A percentile compares a stretch with the other conserved stretches of the same genome.
phyloP scores from a whole-genome alignment of 2,113 vertebrate species.

The Petroica traversi region DNA sequence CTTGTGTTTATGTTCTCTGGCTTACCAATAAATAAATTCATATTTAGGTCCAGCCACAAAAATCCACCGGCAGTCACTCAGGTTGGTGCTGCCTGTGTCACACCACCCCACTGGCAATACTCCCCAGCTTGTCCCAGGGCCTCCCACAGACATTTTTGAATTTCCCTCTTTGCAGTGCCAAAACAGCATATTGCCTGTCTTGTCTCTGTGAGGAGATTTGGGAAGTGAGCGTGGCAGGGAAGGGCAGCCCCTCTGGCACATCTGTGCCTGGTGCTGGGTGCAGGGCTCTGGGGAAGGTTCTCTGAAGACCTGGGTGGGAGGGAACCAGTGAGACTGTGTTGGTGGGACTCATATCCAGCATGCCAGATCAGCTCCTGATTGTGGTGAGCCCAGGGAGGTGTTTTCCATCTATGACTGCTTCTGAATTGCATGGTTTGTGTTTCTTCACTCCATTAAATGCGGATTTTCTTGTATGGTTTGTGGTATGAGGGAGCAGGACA shows the following conservation, averaged over 20 bases:
- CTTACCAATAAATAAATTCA: neutral
- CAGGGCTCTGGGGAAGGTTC: neutral
- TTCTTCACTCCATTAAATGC: neutral
- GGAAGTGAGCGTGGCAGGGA: fast-evolving
- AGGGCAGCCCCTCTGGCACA: neutral
- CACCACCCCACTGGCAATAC: neutral
- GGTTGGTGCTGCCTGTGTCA: neutral
- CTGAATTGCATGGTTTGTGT: fast-evolving
- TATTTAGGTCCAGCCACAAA: neutral
- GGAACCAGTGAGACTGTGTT: neutral
- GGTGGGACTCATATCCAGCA: neutral
- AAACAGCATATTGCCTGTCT: neutral
- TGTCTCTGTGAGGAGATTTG: neutral
- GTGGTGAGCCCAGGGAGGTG: neutral
- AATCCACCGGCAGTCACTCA: neutral
- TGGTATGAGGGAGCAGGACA: neutral
- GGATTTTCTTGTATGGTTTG: neutral
- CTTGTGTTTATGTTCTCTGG: neutral
- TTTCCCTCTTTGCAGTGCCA: neutral
- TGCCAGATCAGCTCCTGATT: neutral
- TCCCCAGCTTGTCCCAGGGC: neutral
- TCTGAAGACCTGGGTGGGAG: neutral
- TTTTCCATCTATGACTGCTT: neutral
- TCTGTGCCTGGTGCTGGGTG: fast-evolving
- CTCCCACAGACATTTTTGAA: neutral